Percentiles rank a stretch among this genome's conserved stretches.
phyloP scores from a whole-genome alignment of 2,797 vertebrate genomes.

The Ctenosaura bakeri region DNA sequence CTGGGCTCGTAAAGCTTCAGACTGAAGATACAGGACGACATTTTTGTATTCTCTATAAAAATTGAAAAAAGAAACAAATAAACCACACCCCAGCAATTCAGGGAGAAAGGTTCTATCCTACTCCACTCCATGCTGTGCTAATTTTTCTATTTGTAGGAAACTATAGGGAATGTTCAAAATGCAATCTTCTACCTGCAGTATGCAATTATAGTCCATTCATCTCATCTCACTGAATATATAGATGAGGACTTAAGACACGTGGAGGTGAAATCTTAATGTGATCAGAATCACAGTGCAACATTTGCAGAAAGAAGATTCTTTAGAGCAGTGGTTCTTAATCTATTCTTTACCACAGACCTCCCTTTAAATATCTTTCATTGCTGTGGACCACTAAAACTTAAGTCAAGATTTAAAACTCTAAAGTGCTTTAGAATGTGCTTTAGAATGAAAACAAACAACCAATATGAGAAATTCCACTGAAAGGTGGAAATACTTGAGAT shows the following conservation, averaged over 20 bases:
- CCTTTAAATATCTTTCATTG: no score
- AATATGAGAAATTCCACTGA: no score
- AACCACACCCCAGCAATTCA: neutral
- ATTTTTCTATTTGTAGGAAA: neutral
- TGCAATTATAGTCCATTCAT: neutral
- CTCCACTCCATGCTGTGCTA: neutral
- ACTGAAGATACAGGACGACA: neutral
- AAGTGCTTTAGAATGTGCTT: neutral
- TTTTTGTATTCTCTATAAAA: neutral
- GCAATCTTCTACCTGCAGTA: neutral
- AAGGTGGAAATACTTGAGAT: neutral
- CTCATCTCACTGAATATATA: neutral
- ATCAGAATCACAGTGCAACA: neutral
- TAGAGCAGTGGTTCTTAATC: neutral
- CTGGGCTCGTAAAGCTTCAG: neutral
- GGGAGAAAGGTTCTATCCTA: neutral
- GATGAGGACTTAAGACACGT: neutral
- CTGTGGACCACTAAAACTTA: no score
- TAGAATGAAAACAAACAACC: neutral
- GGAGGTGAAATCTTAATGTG: neutral
- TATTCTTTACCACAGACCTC: no score
- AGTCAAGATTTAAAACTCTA: no score
- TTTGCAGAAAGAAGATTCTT: neutral
- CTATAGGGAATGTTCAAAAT: neutral
- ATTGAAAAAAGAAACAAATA: neutral